These are phyloP conservation scores for Choloepus hoffmanni DNA, from an alignment of 2,113 vertebrate genomes.

Conservation along the genomic window DNA sequence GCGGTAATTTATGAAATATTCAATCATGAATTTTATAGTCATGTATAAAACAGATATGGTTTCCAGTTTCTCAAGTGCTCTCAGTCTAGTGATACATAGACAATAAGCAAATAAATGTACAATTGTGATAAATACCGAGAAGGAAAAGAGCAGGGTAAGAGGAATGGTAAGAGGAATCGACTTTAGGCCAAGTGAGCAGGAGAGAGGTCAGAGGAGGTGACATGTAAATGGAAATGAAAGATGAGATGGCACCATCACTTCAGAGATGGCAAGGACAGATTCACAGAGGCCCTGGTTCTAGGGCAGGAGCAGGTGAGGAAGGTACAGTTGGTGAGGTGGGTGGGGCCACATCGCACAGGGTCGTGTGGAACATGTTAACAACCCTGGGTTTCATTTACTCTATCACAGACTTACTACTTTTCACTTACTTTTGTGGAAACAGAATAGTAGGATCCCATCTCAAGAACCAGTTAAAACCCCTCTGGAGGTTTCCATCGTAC, in stretches of 20 bases:
- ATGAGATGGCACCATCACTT: neutral
- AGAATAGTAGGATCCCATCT: neutral
- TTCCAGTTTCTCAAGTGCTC: neutral
- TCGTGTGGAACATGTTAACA: neutral
- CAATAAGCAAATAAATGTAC: neutral
- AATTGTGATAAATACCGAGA: neutral
- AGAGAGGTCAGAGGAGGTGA: neutral
- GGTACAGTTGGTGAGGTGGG: no score
- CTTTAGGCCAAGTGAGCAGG: neutral
- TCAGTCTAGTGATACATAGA: neutral
- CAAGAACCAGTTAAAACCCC: neutral
- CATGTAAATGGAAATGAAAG: neutral
- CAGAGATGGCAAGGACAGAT: neutral
- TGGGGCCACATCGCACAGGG: fast-evolving
- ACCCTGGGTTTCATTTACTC: neutral
- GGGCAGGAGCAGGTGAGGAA: neutral
- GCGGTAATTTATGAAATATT: neutral
- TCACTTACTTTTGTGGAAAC: neutral
- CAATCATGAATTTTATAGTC: neutral
- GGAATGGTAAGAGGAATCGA: neutral
- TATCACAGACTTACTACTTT: neutral
- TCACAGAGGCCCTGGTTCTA: neutral
- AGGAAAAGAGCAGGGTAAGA: neutral
- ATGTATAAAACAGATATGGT: neutral
- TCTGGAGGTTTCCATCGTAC: fast-evolving